Base-by-base conservation (phyloP, 2,888 invertebrate genomes). In the Brachyptera putata region DNA sequence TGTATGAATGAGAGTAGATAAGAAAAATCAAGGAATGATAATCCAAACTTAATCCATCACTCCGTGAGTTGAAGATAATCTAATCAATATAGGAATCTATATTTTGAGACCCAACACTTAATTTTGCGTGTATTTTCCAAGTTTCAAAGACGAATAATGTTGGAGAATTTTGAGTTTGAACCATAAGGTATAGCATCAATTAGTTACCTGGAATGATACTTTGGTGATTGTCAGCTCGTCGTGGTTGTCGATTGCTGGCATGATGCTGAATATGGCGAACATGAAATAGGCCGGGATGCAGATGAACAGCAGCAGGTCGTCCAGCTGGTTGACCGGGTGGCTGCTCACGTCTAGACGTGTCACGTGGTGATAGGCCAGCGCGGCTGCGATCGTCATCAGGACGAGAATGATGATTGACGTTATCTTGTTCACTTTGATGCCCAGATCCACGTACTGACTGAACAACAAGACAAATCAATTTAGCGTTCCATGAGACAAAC, bases 271-370 rank as follows among this genome's bases (percentile, higher is more conserved):
- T 41, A 85, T 80, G 0, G 84, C 83, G 69, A 86, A 85, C 67
- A 87, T 75, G 69, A 87, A 85, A 75, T 85, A 87, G n/a, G 86
- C 86, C 0, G 88, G 88, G 16, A 87, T 75, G 62, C 87, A 86
- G 56, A 87, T 80, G 68, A 86, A 85, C 1, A 88, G 77, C 1
- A 88, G 74, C 1, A 87, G 79, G 67, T 87, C 87, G 66, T 89
- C 88, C 25, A 88, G 76, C 13, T 82, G 72, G 1, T 85, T 84
- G 39, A 84, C 79, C 3, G 83, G 81, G 62, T 83, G 82, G 61
- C 77, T 78, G 68, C 84, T 86, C 60, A 86, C 77, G 68, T 88
- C 86, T 62, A 88, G 72, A 67, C 81, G 81, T 1, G 80, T 78
- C 25, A 85, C 80, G 71, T 86, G 84, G 61, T 78, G 76, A 71